These are phyloP conservation scores for Cepaea hortensis DNA, from an alignment of 2,888 invertebrate species.

Conservation along the genomic window DNA sequence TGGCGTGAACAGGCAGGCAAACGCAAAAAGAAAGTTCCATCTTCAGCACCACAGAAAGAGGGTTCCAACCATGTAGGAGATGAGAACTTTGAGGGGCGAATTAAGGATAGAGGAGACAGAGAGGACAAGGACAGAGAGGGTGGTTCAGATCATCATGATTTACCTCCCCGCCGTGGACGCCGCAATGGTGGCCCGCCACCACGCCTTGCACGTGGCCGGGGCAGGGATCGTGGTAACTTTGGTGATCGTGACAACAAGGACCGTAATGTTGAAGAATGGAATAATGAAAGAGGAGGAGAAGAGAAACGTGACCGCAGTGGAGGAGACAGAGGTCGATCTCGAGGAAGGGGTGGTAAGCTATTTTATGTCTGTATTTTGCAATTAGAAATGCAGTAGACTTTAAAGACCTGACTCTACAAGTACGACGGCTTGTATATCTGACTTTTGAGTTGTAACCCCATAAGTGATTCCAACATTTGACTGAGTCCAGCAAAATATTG, in stretches of 20 bases:
- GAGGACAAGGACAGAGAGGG: constrained; percentile 59
- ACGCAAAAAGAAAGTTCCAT: constrained; percentile 63
- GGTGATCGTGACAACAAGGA: constrained; percentile 54
- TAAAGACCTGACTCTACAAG: no score
- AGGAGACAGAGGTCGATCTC: constrained; percentile 43
- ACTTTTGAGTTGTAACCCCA: no score
- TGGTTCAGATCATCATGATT: constrained; percentile 53
- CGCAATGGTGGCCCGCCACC: constrained; percentile 69
- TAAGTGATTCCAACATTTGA: no score
- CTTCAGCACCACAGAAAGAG: constrained; percentile 56
- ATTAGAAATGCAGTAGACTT: no score
- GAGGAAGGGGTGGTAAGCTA: constrained; percentile 47
- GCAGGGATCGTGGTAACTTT: constrained; percentile 57
- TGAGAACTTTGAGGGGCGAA: constrained; percentile 37
- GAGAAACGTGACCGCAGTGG: constrained; percentile 54
- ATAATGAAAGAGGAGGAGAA: constrained; percentile 41
- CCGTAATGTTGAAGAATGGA: constrained; percentile 47
- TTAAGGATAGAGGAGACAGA: constrained; percentile 52
- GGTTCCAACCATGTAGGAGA: constrained; percentile 56
- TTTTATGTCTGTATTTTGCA: background rate
- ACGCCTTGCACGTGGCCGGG: constrained; percentile 64
- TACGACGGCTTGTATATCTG: no score
- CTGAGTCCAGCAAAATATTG: no score
- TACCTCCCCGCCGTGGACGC: constrained; percentile 56
- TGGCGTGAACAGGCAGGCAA: constrained; percentile 71